Base-by-base conservation (phyloP, 2,113 vertebrate species). In the Mesocricetus auratus region DNA sequence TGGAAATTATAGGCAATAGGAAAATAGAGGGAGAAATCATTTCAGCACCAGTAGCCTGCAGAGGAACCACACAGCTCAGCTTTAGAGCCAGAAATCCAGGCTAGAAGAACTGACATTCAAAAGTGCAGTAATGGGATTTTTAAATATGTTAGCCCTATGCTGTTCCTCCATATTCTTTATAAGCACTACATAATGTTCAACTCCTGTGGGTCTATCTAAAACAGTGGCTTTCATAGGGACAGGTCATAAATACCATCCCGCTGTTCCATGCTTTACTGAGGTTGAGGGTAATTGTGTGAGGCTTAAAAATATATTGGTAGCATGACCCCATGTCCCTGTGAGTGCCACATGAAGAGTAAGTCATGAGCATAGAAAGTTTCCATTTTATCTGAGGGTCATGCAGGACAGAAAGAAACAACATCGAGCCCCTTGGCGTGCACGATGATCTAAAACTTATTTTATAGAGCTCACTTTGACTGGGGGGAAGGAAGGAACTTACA, bases 231-330 rank as follows among this genome's bases (percentile, higher is more conserved):
- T 98, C 97, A 95, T 19, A 96, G 92, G 96, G 95, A 97, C 93
- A 97, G 96, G 81, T 95, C 97, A 98, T 98, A 98, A 99, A 98
- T 96, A 98, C 91, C 95, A 33, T 95, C 98, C 97, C 93, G 97
- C 98, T 98, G 98, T 79, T 98, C 89, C 97, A 1, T 90, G 93
- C 96, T 98, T 98, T 98, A 94, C 92, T 82, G 92, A 66, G 96
- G 94, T 98, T 98, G 98, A 98, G 97, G 95, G 98, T 98, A 98
- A 99, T 98, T 98, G 98, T 97, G 93, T 97, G 96, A 97, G 98
- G 98, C 96, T 98, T 98, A 98, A 98, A 98, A 98, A 98, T 98
- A 97, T 96, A 97, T 97, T 97, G 94, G 86, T 97, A 97, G 95
- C 95, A 94, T 98, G 97, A 98, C 98, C 98, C 90, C 60, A 91